Evolutionary conservation across 2,113 vertebrate species (phyloP), one percentile per base, ranked within the genome.

Genomic region (Heterochromis multidens): DNA sequence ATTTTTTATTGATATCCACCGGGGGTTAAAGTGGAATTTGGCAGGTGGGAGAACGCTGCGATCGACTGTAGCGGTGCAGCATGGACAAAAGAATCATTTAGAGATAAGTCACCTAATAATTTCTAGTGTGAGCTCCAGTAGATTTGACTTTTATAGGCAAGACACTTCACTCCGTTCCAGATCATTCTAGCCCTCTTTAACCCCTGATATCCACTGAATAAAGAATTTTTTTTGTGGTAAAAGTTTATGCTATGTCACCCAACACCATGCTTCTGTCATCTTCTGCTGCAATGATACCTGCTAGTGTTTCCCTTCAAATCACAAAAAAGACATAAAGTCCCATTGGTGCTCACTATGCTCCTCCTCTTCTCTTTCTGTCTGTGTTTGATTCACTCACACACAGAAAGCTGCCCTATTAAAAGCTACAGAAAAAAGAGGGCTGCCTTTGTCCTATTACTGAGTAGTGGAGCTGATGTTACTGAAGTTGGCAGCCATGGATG

Each of bases 401-500:
- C 79, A 81, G 77, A 86, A 25, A 87, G 79, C 31, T 76, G 70
- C 79, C 79, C 86, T 84, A 90, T 89, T 92, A 93, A 89, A 90
- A 89, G 89, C 89, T 87, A 70, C 67, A 86, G 63, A 60, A 88
- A 90, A 85, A 93, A 84, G 74, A 88, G 87, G 84, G 56, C 85
- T 1, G 85, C 82, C 80, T 89, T 90, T 88, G 89, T 94, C 88
- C 80, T 43, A 57, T 88, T 85, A 92, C 80, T 82, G 89, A 81
- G 80, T 80, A 87, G 83, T 49, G 78, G 79, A 87, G 83, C 77
- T 93, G 91, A 94, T 88, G 86, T 91, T 86, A 91, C 90, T 85
- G 82, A 88, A 91, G 91, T 86, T 95, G 90, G 90, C 93, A 94
- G 88, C 87, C 92, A 77, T 77, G 67, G 87, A 93, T 89, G 92